A percentile compares a stretch with the other conserved stretches of the same genome.
Conservation (phyloP, 2,113 vertebrate species). For the Ptychochromis oligacanthus region DNA sequence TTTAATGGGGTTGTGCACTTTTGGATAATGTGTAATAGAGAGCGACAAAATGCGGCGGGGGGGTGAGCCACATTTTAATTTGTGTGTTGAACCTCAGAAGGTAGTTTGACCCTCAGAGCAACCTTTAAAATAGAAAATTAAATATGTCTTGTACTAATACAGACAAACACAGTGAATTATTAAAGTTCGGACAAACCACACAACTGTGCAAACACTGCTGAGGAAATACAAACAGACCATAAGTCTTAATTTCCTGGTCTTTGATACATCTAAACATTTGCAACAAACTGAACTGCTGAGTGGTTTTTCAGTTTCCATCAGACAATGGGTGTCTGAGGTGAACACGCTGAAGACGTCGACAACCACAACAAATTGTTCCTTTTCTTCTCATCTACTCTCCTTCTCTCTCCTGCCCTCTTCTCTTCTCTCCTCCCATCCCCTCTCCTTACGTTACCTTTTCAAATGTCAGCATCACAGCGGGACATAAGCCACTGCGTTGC, state of each 20-base stretch:
- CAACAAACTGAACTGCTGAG: conserved; percentile 22
- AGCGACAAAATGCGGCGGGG: conserved; percentile 44
- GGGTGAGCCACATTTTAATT: conserved; percentile 45
- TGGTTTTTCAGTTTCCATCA: conserved; percentile 9
- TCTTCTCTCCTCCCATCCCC: conserved; percentile 55
- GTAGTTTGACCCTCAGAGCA: conserved; percentile 48
- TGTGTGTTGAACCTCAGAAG: conserved; percentile 49
- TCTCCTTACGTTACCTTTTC: conserved; percentile 80
- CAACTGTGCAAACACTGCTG: conserved; percentile 65
- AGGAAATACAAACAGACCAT: conserved; percentile 66
- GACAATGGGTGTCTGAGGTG: conserved; percentile 37
- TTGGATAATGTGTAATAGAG: conserved; percentile 47
- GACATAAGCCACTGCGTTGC: conserved; percentile 72
- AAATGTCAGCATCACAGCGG: conserved; percentile 81
- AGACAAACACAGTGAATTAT: conserved; percentile 70
- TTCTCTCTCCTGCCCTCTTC: conserved; percentile 46
- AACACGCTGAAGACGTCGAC: conserved; percentile 43
- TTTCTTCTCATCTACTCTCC: conserved; percentile 65
- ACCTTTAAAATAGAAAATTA: conserved; percentile 65
- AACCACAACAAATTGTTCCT: conserved; percentile 71
- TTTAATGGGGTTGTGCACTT: conserved; percentile 66
- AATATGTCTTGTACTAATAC: conserved; percentile 61
- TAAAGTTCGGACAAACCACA: conserved; percentile 59
- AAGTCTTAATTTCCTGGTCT: conserved; percentile 77
- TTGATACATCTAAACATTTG: conserved; percentile 49